phyloP scores from a whole-genome alignment of 2,888 invertebrate species.

The Melanostoma scalare region DNA sequence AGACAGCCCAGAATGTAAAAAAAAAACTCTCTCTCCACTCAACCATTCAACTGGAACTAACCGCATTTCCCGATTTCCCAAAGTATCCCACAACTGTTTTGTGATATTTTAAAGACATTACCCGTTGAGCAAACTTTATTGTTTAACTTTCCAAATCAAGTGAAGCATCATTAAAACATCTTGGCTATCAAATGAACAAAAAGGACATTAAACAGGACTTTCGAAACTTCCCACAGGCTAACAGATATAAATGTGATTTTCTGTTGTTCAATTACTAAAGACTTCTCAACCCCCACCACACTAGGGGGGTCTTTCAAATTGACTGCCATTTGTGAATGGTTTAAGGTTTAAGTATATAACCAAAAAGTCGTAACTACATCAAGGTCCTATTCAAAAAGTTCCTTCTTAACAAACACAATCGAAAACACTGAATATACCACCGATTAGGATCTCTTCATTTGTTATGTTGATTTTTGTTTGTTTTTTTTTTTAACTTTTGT shows the following conservation, averaged over 20 bases:
- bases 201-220: too few species aligned
- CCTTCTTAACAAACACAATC: constrained; percentile 15
- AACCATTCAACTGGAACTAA: background rate
- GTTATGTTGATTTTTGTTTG: background rate
- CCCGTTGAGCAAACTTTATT: background rate
- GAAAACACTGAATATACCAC: constrained; percentile 12
- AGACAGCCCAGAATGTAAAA: too few species aligned
- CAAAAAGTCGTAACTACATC: background rate
- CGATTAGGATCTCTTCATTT: constrained; percentile 20
- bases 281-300: too few species aligned
- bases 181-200: too few species aligned
- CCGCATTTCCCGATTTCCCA: background rate
- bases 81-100: background rate
- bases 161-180: too few species aligned
- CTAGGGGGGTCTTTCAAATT: background rate
- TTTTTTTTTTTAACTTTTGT: too few species aligned
- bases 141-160: background rate
- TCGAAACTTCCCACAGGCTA: too few species aligned
- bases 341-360: background rate
- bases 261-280: too few species aligned
- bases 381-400: constrained; percentile 6
- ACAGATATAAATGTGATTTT: too few species aligned
- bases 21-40: too few species aligned
- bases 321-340: background rate
- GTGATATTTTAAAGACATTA: constrained; percentile 1